Conservation (phyloP, 2,113 vertebrate species). For the Megaptera novaeangliae region DNA sequence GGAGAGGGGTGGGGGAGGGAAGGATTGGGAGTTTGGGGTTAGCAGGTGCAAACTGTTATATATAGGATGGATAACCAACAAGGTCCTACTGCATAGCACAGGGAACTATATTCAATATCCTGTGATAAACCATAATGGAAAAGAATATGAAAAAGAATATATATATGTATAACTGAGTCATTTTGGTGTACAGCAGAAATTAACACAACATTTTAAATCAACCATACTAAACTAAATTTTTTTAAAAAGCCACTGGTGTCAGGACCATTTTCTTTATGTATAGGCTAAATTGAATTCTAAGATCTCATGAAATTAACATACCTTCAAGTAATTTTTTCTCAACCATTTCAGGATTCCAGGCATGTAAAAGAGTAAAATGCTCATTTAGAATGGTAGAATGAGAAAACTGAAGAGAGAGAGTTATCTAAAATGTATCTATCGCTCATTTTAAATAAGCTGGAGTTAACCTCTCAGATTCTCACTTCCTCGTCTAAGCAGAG, state of each 20-base stretch:
- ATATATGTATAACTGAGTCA: background rate
- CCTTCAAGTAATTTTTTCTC: background rate
- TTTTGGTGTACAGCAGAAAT: background rate
- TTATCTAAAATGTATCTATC: background rate
- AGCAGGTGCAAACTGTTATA: background rate
- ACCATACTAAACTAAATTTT: background rate
- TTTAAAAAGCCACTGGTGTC: background rate
- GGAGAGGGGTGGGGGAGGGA: background rate
- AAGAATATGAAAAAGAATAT: background rate
- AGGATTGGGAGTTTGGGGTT: background rate
- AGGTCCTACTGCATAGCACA: background rate
- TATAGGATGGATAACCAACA: background rate
- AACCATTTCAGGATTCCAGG: background rate
- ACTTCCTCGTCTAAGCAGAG: background rate
- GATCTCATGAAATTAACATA: background rate
- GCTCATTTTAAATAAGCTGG: background rate
- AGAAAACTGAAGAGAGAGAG: background rate
- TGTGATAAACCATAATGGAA: background rate
- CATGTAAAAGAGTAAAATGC: background rate
- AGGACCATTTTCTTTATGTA: background rate
- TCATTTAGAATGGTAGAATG: background rate
- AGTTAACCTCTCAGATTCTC: background rate
- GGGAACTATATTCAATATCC: background rate
- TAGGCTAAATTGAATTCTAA: background rate
- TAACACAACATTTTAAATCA: background rate